Evolutionary conservation across 2,888 invertebrate species (phyloP).

Genomic region (Seira ritae): DNA sequence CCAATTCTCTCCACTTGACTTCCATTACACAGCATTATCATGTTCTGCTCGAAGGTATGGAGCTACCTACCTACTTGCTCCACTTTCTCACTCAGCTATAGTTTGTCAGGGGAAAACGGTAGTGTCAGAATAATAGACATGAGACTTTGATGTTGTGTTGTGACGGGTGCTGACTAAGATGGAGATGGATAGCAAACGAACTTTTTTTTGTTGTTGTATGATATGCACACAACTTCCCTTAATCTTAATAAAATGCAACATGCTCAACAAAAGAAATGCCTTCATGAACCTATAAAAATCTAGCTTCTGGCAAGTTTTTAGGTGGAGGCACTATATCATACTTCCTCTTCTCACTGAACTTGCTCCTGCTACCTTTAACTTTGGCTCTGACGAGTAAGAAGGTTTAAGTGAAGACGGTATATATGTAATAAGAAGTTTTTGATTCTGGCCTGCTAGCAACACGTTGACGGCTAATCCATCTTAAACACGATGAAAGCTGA

Average conservation of each 20-base stretch:
- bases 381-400: too few species aligned
- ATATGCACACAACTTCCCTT: constrained; percentile 14
- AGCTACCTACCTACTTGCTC: background rate
- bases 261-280: background rate
- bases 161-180: constrained; percentile 54
- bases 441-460: constrained; percentile 61
- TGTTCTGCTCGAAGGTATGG: background rate
- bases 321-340: background rate
- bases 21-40: constrained; percentile 5
- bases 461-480: constrained; percentile 67
- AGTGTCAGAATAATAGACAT: constrained; percentile 52
- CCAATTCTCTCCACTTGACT: constrained; percentile 16
- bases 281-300: constrained; percentile 12
- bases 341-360: background rate
- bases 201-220: background rate
- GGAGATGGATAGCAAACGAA: constrained; percentile 52
- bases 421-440: constrained; percentile 6
- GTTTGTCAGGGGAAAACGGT: constrained; percentile 12
- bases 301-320: constrained; percentile 33
- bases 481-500: constrained; percentile 65
- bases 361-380: background rate
- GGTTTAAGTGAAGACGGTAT: too few species aligned
- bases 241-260: constrained; percentile 13
- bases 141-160: constrained; percentile 55
- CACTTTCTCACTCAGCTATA: background rate